Evolutionary conservation across 64 coral and sea anemone genomes (phyloP).

Genomic region (Dendronephthya gigantea): DNA sequence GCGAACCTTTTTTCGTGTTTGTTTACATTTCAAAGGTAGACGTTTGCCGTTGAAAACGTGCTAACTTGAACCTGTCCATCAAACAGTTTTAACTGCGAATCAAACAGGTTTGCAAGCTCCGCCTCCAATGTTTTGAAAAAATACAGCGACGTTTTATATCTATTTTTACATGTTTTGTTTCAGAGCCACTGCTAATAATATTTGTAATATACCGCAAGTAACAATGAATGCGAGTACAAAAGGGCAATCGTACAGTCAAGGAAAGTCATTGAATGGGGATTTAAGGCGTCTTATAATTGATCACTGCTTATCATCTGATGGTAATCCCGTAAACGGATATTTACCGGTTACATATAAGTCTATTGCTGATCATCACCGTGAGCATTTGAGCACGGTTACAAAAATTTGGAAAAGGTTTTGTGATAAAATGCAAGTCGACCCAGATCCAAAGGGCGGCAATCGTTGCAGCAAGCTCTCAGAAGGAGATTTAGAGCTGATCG

Average conservation of each 20-base stretch:
- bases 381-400: constrained; percentile 1
- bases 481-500: constrained; percentile 19
- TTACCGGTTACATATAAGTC: constrained; percentile 15
- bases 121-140: not conserved
- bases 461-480: constrained; percentile 28
- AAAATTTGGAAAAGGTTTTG: constrained; percentile 32
- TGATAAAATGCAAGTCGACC: not conserved
- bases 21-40: not conserved
- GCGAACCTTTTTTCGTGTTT: not conserved
- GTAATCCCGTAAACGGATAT: constrained; percentile 16
- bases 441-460: constrained; percentile 10
- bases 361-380: not conserved
- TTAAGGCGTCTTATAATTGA: constrained; percentile 15
- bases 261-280: constrained; percentile 19
- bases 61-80: not conserved
- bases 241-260: not conserved
- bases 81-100: not conserved
- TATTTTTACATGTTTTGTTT: not conserved
- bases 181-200: not conserved
- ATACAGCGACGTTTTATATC: not conserved
- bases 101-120: not conserved
- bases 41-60: not conserved
- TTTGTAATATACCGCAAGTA: not conserved
- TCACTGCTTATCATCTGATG: not conserved
- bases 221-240: constrained; percentile 20